Evolutionary conservation across 1,140 invertebrate species (phyloP).

Genomic region (Vanessa atalanta): DNA sequence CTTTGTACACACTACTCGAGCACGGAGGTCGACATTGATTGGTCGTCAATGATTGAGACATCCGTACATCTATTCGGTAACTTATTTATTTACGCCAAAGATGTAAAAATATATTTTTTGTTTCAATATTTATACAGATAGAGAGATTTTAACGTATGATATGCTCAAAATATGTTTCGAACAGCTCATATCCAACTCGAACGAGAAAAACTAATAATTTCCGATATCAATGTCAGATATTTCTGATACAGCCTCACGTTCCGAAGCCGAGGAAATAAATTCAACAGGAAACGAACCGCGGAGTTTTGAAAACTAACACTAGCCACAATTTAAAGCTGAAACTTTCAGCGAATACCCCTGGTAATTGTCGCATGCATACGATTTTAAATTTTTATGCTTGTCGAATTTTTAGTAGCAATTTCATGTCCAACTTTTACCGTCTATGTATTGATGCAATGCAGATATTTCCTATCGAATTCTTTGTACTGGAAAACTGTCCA

Average conservation of each 20-base stretch:
- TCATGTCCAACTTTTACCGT: not conserved
- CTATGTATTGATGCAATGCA: constrained; percentile 10
- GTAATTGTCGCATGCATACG: constrained; percentile 10
- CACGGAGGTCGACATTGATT: no score
- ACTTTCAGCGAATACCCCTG: constrained; percentile 18
- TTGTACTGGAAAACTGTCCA: not conserved
- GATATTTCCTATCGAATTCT: not conserved
- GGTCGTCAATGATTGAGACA: no score
- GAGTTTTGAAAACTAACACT: constrained; percentile 13
- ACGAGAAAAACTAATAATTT: constrained; percentile 3
- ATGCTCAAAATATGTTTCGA: not conserved
- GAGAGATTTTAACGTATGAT: no score
- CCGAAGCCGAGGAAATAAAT: not conserved
- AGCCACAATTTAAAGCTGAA: constrained; percentile 9
- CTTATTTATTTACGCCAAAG: no score
- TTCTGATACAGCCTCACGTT: constrained; percentile 1
- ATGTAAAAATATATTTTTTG: no score
- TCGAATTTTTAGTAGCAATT: constrained; percentile 16
- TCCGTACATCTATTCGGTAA: no score
- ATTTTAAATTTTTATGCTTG: constrained; percentile 13
- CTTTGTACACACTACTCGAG: no score
- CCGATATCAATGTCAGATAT: constrained; percentile 6
- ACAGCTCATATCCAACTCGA: not conserved
- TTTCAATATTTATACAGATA: no score
- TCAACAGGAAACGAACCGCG: not conserved